Conservation (phyloP, 2,888 invertebrate genomes). For the Amaurobius ferox region DNA sequence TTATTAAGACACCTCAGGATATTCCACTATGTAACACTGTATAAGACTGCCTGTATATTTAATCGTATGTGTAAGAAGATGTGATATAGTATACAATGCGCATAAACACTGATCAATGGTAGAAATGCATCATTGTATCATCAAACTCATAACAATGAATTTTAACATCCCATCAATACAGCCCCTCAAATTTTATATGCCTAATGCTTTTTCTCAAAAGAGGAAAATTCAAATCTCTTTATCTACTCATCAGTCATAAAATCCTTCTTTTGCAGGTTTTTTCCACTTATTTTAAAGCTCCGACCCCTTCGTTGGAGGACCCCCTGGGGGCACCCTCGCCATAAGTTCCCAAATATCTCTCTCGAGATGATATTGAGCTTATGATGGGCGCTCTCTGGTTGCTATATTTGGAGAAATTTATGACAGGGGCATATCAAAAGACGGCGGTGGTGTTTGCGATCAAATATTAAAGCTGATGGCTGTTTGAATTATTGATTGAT, state of each 20-base stretch:
- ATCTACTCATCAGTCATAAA: constrained; percentile 25
- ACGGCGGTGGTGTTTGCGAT: neutral
- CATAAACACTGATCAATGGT: too few species aligned
- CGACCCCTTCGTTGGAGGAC: neutral
- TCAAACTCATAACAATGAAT: too few species aligned
- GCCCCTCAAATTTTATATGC: too few species aligned
- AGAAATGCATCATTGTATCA: too few species aligned
- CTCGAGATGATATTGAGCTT: constrained; percentile 17
- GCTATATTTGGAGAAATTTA: neutral
- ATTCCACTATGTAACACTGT: too few species aligned
- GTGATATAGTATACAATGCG: too few species aligned
- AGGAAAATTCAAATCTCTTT: neutral
- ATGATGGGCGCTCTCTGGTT: constrained; percentile 22
- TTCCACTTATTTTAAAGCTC: constrained; percentile 22
- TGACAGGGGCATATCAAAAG: neutral
- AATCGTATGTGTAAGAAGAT: too few species aligned
- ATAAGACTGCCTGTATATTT: too few species aligned
- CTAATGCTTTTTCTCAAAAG: neutral
- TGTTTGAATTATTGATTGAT: too few species aligned
- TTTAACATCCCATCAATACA: too few species aligned
- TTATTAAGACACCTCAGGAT: too few species aligned
- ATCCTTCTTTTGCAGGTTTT: constrained; percentile 34
- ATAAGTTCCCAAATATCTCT: constrained; percentile 33
- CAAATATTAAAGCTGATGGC: constrained; percentile 1
- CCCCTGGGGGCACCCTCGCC: constrained; percentile 21